phyloP scores from a whole-genome alignment of 2,888 invertebrate species.

The Nesidiocoris tenuis region DNA sequence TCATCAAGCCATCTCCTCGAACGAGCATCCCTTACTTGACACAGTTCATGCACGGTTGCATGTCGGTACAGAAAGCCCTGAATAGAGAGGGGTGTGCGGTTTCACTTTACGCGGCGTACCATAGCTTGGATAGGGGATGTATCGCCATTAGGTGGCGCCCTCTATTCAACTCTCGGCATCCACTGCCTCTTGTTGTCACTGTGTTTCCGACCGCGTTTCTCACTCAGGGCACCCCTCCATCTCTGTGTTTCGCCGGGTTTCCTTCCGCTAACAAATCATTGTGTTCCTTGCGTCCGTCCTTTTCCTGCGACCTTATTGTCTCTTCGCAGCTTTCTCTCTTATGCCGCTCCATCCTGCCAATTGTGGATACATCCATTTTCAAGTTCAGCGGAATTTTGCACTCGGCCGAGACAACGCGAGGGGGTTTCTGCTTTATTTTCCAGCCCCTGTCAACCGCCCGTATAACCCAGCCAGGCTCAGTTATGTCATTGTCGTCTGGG shows the following conservation, averaged over 20 bases:
- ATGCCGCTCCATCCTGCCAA: not conserved
- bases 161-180: not conserved
- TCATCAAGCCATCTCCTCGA: not conserved
- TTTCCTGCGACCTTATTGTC: not conserved
- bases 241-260: not conserved
- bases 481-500: too few species aligned
- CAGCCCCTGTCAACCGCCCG: too few species aligned
- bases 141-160: not conserved
- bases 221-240: not conserved
- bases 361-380: not conserved
- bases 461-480: too few species aligned
- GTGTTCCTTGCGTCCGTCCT: not conserved
- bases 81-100: not conserved
- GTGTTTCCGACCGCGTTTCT: not conserved
- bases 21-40: not conserved
- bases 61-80: not conserved
- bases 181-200: not conserved
- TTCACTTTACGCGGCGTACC: not conserved
- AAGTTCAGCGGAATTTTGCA: too few species aligned
- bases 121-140: not conserved
- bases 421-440: too few species aligned
- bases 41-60: not conserved
- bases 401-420: too few species aligned
- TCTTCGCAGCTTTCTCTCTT: not conserved
- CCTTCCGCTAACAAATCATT: conserved; percentile 6